These are phyloP conservation scores for Trilocha varians DNA, from an alignment of 2,888 invertebrate genomes.

Conservation along the genomic window DNA sequence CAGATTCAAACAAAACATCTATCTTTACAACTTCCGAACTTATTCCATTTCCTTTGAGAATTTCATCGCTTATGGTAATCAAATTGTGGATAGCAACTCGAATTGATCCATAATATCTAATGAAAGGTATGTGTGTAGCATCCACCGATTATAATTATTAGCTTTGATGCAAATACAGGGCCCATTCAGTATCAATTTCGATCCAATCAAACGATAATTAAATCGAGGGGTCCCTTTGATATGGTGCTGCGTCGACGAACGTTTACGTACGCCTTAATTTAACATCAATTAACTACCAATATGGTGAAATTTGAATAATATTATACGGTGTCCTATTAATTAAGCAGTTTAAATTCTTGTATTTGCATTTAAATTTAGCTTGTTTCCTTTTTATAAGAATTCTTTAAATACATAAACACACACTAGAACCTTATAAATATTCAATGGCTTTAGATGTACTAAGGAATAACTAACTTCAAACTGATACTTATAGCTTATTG, in stretches of 20 bases:
- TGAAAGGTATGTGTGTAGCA: background rate
- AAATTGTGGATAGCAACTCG: background rate
- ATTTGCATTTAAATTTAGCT: too few relatives aligned
- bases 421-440: too few relatives aligned
- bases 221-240: conserved; percentile 36
- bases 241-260: conserved; percentile 1
- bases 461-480: too few relatives aligned
- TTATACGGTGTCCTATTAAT: too few relatives aligned
- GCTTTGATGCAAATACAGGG: conserved; percentile 18
- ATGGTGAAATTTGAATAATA: too few relatives aligned
- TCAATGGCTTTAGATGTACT: too few relatives aligned
- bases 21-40: background rate
- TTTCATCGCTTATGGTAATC: background rate
- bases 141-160: conserved; percentile 14
- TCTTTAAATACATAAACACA: too few relatives aligned
- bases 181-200: conserved; percentile 33
- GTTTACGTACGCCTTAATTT: conserved; percentile 4
- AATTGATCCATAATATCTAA: background rate
- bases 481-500: too few relatives aligned
- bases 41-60: conserved; percentile 3
- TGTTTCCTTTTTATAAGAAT: too few relatives aligned
- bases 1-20: conserved; percentile 6
- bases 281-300: background rate
- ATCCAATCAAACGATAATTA: conserved; percentile 41
- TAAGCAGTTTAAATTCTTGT: too few relatives aligned